phyloP scores from a whole-genome alignment of 2,797 vertebrate species.

The Triplophysa yarkandensis region DNA sequence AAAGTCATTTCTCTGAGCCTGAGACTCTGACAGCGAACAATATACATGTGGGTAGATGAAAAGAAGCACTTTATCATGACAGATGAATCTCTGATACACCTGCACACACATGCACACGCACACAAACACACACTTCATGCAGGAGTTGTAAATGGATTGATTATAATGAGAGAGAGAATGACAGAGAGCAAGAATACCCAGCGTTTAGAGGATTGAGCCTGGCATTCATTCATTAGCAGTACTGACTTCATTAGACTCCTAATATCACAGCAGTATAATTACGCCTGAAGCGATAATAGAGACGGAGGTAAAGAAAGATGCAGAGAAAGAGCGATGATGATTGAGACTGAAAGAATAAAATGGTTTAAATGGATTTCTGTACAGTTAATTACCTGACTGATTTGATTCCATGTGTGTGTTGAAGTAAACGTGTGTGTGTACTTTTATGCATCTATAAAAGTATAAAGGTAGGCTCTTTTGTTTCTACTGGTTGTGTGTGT shows the following conservation, averaged over 20 bases:
- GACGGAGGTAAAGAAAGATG: constrained; percentile 37
- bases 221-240: constrained; percentile 42
- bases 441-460: neutral
- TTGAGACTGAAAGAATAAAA: constrained; percentile 30
- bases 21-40: constrained; percentile 14
- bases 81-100: constrained; percentile 24
- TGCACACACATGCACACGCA: constrained; percentile 13
- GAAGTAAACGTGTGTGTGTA: constrained; percentile 4
- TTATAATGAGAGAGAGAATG: constrained; percentile 28
- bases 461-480: neutral
- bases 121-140: constrained; percentile 10
- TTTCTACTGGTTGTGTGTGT: neutral
- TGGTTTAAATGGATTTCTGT: constrained; percentile 16
- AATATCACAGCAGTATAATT: constrained; percentile 35
- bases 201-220: constrained; percentile 34
- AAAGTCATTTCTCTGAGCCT: constrained; percentile 1
- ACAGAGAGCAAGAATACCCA: constrained; percentile 19
- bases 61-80: constrained; percentile 2
- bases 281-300: constrained; percentile 32
- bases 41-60: constrained; percentile 17
- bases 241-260: constrained; percentile 41
- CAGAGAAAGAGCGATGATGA: constrained; percentile 37
- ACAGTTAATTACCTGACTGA: constrained; percentile 6
- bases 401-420: constrained; percentile 13
- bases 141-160: constrained; percentile 8